Percentiles rank a stretch among this genome's conserved stretches.
Evolutionary conservation across 1,140 invertebrate genomes (phyloP).

Genomic region (Aphis gossypii): DNA sequence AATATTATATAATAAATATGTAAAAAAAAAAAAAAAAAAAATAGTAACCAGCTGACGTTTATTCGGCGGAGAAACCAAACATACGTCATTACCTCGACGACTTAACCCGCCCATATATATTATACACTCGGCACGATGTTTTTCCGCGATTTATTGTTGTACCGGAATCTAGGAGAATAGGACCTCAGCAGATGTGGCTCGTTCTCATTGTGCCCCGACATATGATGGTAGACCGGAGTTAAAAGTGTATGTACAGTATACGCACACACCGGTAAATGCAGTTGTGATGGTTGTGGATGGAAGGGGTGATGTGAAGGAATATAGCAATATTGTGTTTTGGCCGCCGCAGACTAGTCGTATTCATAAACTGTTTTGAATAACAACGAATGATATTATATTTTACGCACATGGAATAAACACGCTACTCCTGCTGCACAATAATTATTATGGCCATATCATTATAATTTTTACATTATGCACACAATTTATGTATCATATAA

Average conservation of each 20-base stretch:
- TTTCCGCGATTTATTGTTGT: constrained; percentile 13
- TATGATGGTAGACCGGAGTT: constrained; percentile 7
- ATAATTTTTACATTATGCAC: background rate
- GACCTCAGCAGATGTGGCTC: background rate
- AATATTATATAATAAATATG: too few relatives aligned
- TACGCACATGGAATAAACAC: background rate
- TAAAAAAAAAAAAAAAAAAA: background rate
- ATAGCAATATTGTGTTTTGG: constrained; percentile 17
- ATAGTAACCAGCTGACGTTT: background rate
- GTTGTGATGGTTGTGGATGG: background rate
- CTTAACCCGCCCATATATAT: background rate
- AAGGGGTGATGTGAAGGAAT: background rate
- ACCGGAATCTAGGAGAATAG: background rate
- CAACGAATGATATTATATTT: background rate
- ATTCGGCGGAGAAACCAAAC: background rate
- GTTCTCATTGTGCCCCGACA: constrained; percentile 4
- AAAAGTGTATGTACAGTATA: background rate
- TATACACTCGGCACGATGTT: background rate
- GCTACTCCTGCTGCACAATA: background rate
- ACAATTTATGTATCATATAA: too few relatives aligned
- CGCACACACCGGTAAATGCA: background rate
- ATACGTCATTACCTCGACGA: background rate
- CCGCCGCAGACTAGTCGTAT: background rate
- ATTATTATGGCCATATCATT: background rate
- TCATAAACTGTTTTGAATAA: constrained; percentile 4